Conservation (phyloP, 2,888 invertebrate genomes). For the Cyrtodaria siliqua region DNA sequence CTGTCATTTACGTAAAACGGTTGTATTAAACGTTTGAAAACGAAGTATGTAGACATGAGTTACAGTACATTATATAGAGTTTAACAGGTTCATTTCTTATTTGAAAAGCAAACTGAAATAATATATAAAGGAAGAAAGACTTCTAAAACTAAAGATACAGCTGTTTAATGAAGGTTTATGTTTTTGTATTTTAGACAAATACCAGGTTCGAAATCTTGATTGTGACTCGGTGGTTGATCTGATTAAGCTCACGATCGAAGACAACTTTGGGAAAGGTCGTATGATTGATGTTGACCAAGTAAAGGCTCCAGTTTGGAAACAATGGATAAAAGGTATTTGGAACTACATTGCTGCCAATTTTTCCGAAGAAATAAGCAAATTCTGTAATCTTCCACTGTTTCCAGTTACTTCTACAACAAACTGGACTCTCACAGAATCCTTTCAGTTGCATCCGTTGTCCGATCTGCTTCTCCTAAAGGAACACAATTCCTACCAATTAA, state of each 20-base stretch:
- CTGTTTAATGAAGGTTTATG: not conserved
- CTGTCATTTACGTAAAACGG: no score
- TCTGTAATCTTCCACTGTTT: conserved; percentile 4
- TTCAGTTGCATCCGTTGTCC: not conserved
- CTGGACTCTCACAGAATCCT: conserved; percentile 11
- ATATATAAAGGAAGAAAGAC: no score
- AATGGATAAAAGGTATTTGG: conserved; percentile 19
- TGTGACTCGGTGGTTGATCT: not conserved
- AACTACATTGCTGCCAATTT: not conserved
- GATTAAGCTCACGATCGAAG: not conserved
- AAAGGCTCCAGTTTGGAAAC: not conserved
- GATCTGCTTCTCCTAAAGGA: not conserved
- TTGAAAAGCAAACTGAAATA: no score
- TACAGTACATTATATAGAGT: no score
- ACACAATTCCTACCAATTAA: no score
- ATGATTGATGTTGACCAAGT: conserved; percentile 1
- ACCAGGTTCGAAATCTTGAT: conserved; percentile 7
- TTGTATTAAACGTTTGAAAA: no score
- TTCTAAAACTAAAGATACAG: no score
- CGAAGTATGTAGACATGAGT: no score
- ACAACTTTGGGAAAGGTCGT: conserved; percentile 1
- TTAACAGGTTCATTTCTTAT: no score
- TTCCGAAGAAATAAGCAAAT: not conserved
- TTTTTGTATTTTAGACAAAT: conserved; percentile 1
- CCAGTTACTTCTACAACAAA: conserved; percentile 9